Base-by-base conservation (phyloP, 2,113 vertebrate species). In the Serranochromis macrocephalus region DNA sequence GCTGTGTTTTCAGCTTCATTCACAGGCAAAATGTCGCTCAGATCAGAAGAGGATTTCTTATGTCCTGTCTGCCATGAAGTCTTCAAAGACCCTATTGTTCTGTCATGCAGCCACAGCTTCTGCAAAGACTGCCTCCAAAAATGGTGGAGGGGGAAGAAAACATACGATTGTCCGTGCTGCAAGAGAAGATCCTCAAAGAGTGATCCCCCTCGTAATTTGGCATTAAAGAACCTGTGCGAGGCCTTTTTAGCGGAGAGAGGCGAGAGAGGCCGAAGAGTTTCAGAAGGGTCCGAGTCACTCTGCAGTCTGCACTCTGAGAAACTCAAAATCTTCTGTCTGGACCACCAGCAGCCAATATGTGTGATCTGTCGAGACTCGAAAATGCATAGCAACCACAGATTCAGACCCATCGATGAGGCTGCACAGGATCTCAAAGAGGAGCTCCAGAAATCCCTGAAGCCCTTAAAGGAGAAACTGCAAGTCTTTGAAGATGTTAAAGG, bases 101-200 rank as follows among this genome's bases (percentile, higher is more conserved):
- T 93, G 38, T 73, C 81, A 6, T 94, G 91, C 10, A 87, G 81
- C 87, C 92, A 93, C 91, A 88, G 84, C 71, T 91, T 91, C 85
- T 94, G 85, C 49, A 89, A 80, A 68, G 57, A 7, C 40, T 90
- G 87, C 78, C 29, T 91, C 42, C 47, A 81, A 81, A 40, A 3
- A 5, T 89, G 92, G 90, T 94, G 92, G 92, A 80, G 2, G 2
- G 36, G 1, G 31, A 91, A 86, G 54, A 16, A 7, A 40, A 10
- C 1, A 2, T 6, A 3, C 0, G 12, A 61, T 40, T 93, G 92
- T 36, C 92, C 91, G 0, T 29, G 9, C 4, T 93, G 92, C 21
- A 91, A 84, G 54, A 88, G n/a, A 4, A 85, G 2, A n/a, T 89
- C 88, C 1, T 80, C 82, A 2, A 88, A 8, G 19, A 85, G 6